Evolutionary conservation across 53 echinoderm and acorn worm genomes (phyloP).

Genomic region (Arbacia lixula): DNA sequence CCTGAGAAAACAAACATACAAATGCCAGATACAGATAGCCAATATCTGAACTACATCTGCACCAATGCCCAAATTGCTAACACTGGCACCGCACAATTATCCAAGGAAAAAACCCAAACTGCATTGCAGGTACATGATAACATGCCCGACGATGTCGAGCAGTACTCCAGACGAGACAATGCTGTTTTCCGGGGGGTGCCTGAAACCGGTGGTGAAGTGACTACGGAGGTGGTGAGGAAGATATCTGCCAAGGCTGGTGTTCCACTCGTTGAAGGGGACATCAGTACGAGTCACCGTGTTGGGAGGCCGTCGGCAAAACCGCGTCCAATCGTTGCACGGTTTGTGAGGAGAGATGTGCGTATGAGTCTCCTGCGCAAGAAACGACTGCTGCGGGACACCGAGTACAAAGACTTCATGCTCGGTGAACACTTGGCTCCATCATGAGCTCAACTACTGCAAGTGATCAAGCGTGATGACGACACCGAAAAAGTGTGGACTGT

Average conservation of each 20-base stretch:
- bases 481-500: conserved; percentile 21
- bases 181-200: too few relatives aligned
- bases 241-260: neutral
- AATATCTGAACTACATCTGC: conserved; percentile 66
- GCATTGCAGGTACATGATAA: too few relatives aligned
- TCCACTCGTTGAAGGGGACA: neutral
- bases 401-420: neutral
- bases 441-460: neutral
- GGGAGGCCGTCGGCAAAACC: neutral
- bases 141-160: too few relatives aligned
- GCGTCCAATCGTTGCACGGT: conserved; percentile 6
- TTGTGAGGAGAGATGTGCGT: conserved; percentile 4
- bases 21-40: conserved; percentile 29
- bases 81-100: too few relatives aligned
- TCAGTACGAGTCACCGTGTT: conserved; percentile 32
- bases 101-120: too few relatives aligned
- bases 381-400: neutral
- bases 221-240: too few relatives aligned
- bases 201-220: too few relatives aligned
- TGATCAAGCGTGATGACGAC: conserved; percentile 4
- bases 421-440: conserved; percentile 12
- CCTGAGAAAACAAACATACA: neutral
- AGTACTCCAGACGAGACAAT: too few relatives aligned
- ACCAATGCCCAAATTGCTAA: too few relatives aligned
- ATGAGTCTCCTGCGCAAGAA: conserved; percentile 15